These are phyloP conservation scores for Gallinago solitaria DNA, from an alignment of 2,797 vertebrate genomes.

Conservation along the genomic window DNA sequence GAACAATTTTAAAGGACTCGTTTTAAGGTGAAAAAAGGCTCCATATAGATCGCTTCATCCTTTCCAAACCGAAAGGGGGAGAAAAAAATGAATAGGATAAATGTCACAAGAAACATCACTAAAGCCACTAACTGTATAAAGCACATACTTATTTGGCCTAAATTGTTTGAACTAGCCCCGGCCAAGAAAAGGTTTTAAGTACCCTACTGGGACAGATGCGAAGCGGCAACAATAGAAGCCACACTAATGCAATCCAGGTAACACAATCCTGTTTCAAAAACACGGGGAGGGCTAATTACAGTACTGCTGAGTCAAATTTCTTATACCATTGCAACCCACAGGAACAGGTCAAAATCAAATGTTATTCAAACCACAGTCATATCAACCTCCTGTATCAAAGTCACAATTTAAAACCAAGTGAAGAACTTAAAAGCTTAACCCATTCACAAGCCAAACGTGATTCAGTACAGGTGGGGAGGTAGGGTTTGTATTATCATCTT, in stretches of 20 bases:
- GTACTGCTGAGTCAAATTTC: conserved; percentile 83
- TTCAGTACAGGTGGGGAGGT: conserved; percentile 40
- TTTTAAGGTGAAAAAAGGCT: conserved; percentile 65
- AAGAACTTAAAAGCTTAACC: conserved; percentile 81
- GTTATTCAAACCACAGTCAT: conserved; percentile 83
- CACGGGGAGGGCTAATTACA: conserved; percentile 81
- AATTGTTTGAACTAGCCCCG: conserved; percentile 79
- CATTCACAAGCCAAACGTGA: conserved; percentile 68
- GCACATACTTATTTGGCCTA: conserved; percentile 81
- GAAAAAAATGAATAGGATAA: conserved; percentile 72
- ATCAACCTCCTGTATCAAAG: conserved; percentile 80
- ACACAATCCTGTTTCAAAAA: conserved; percentile 85
- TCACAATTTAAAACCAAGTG: conserved; percentile 78
- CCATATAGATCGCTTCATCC: conserved; percentile 58
- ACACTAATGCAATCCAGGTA: conserved; percentile 84
- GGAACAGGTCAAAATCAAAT: conserved; percentile 84
- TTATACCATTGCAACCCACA: conserved; percentile 78
- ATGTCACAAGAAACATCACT: conserved; percentile 77
- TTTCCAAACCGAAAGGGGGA: conserved; percentile 57
- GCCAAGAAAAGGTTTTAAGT: conserved; percentile 84
- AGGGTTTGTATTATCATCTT: conserved; percentile 19
- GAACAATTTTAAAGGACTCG: conserved; percentile 40
- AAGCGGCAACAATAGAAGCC: conserved; percentile 82
- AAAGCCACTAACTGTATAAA: conserved; percentile 79
- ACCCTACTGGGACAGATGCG: conserved; percentile 83